Evolutionary conservation across 92 coral and sea anemone genomes (phyloP), one percentile per base, ranked within the genome.

Genomic region (Zoanthus sociatus): DNA sequence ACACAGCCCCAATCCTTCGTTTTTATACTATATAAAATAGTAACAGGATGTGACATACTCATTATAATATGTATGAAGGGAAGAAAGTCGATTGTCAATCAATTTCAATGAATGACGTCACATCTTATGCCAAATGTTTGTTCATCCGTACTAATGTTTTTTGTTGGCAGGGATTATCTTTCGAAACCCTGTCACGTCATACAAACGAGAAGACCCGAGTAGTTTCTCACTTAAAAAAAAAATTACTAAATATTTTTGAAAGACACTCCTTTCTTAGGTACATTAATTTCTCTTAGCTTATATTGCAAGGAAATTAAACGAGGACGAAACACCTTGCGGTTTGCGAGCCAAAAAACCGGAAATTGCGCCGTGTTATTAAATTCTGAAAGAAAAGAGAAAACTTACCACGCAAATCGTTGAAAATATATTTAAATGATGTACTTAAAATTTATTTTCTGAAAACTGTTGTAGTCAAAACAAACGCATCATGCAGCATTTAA

Each of bases 21-120:
- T 64, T 79, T 61, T 79, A 79, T 81, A 66, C 51, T 20, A 15
- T 12, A 81, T 66, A 44, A 56, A 64, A 64, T 81, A 81, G 85
- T 81, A 81, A 81, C 85, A 81, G 85, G 85, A 81, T 64, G 46
- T 81, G 85, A 81, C 85, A 81, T 67, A 16, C 31, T 30, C 47
- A 66, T 48, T 66, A 67, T 45, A 64, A 81, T 45, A 68, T 81
- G 55, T 20, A 71, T 10, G 72, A 51, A 60, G 60, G 11, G 46
- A 16, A 32, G 85, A 75, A 81, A 45, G n/a, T 37, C 31, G 69
- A 73, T 17, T 45, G 12, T 81, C 76, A 81, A 67, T 46, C 63
- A 37, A n/a, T 42, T 63, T 45, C 5, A 46, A 71, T 81, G 63
- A 81, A 71, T 81, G 63, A 81, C 85, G 85, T 81, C 75, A 81